Conservation (phyloP, 2,113 vertebrate species). For the Ictidomys tridecemlineatus region DNA sequence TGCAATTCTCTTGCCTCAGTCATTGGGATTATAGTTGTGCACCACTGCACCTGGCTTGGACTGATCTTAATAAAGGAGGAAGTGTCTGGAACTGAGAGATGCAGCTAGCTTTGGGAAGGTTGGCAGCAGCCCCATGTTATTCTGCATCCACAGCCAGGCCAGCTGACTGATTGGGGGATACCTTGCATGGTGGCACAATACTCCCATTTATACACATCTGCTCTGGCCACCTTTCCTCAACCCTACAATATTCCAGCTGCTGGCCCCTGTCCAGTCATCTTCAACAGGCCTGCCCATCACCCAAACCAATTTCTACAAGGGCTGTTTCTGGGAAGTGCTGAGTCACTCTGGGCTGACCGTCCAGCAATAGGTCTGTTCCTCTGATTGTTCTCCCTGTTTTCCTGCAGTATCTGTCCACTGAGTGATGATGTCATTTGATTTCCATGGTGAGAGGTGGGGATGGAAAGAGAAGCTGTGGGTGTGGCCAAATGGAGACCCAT, state of each 20-base stretch:
- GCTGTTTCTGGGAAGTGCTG: background rate
- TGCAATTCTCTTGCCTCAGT: no score
- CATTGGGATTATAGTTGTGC: no score
- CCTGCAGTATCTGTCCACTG: background rate
- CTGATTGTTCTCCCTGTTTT: background rate
- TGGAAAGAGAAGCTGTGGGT: background rate
- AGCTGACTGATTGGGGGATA: no score
- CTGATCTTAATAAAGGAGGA: background rate
- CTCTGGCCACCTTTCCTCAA: background rate
- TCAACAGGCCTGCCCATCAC: background rate
- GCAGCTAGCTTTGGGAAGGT: background rate
- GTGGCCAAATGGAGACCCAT: background rate
- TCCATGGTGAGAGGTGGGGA: background rate
- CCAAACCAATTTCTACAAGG: rapidly evolving
- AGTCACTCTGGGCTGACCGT: background rate
- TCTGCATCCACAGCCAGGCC: background rate
- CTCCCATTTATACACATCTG: background rate
- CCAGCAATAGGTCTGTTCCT: background rate
- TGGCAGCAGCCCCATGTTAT: background rate
- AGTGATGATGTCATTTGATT: background rate
- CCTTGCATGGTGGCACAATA: background rate
- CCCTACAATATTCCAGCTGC: background rate
- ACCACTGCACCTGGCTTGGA: no score
- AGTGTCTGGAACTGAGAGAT: background rate
- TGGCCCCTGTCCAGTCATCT: background rate